These are phyloP conservation scores for Heliconius sara DNA, from an alignment of 2,888 invertebrate genomes.

Conservation along the genomic window DNA sequence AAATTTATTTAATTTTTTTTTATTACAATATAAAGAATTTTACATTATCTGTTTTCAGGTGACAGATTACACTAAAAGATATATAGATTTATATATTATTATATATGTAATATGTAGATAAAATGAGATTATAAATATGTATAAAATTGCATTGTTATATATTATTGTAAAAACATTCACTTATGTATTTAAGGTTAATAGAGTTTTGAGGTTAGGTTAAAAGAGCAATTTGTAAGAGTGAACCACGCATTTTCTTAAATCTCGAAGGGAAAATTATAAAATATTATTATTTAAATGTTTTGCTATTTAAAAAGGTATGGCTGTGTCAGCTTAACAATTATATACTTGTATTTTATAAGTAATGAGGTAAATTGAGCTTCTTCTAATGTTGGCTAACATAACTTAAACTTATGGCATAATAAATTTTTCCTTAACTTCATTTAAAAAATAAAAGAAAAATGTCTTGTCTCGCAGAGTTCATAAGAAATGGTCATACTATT, in stretches of 20 bases:
- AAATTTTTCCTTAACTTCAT: too few relatives aligned
- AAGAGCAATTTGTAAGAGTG: not conserved
- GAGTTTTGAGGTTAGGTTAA: too few relatives aligned
- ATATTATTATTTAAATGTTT: not conserved
- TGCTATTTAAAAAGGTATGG: not conserved
- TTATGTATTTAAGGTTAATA: slow-evolving; percentile 10
- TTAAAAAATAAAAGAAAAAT: not conserved
- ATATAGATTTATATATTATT: slow-evolving; percentile 20
- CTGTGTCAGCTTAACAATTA: not conserved
- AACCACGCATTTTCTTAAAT: not conserved
- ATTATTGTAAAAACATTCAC: slow-evolving; percentile 20
- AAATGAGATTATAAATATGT: slow-evolving; percentile 36
- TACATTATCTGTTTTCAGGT: not conserved
- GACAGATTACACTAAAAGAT: not conserved
- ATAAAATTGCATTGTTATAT: slow-evolving; percentile 26
- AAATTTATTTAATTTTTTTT: slow-evolving; percentile 3
- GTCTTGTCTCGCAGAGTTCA: not conserved
- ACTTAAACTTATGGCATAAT: not conserved
- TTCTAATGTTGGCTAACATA: not conserved
- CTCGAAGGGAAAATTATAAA: not conserved
- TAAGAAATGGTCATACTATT: slow-evolving; percentile 8
- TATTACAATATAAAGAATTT: not conserved
- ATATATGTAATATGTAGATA: slow-evolving; percentile 20
- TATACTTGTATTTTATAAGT: not conserved
- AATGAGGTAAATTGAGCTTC: slow-evolving; percentile 2